Base-by-base conservation (phyloP, 2,113 vertebrate species). In the Oncorhynchus tshawytscha region DNA sequence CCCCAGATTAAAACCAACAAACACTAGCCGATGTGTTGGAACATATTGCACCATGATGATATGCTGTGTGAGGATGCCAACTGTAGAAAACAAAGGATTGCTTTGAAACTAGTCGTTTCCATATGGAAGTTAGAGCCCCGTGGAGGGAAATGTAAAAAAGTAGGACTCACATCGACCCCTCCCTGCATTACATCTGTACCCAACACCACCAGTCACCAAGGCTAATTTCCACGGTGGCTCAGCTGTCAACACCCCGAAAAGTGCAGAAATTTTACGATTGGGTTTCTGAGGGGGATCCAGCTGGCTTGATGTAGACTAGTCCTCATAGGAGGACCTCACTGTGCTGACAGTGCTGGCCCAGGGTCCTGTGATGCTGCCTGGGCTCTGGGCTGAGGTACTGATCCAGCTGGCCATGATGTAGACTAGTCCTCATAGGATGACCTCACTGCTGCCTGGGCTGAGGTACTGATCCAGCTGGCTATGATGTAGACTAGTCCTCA, bases 181-280 rank as follows among this genome's bases (percentile, higher is more conserved):
- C 34, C 15, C 6, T 45, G 59, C 27, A 34, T 45, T 71, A 57
- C 71, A 70, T 81, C 66, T 74, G 71, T 49, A 57, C 31, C 27
- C 1, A 29, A 70, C 59, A 65, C 68, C 31, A 45, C 72, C 34
- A 5, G 45, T 48, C 72, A 62, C 25, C 20, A 24, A 66, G 64
- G 29, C 74, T 70, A 71, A 74, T 74, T 65, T 62, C 67, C 45
- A 67, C 66, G n/a, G 45, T 70, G 65, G 68, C 54, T 59, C 29
- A 18, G 27, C 72, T 80, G 82, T 78, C 75, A 71, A 69, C 82
- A 72, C 72, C 78, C 73, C 49, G 59, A 65, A 71, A 74, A 75
- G 71, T 20, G 64, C 48, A 60, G 67, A 78, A 54, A 64, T 75
- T 78, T 75, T 60, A 74, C 72, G 45, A 75, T 69, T 65, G 16